Evolutionary conservation across 2,797 vertebrate genomes (phyloP).

Genomic region (Cyprinella venusta): DNA sequence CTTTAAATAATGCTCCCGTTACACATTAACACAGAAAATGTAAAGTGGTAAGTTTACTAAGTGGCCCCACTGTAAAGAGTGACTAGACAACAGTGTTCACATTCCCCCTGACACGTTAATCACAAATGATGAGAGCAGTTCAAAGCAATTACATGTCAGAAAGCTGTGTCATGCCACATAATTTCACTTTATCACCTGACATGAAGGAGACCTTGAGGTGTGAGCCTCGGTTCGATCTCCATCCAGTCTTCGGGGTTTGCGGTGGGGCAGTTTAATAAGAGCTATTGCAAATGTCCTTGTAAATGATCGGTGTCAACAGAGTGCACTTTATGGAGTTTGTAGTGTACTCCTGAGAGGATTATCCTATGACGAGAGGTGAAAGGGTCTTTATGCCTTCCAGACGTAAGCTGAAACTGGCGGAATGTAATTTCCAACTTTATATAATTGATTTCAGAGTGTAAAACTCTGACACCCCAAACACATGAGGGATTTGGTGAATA

Average conservation of each 20-base stretch:
- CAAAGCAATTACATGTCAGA: constrained; percentile 76
- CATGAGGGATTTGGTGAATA: constrained; percentile 39
- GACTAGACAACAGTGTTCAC: constrained; percentile 5
- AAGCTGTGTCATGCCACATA: constrained; percentile 73
- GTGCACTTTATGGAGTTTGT: constrained; percentile 45
- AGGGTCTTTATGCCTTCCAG: constrained; percentile 38
- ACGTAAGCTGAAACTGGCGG: constrained; percentile 42
- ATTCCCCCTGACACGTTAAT: constrained; percentile 51
- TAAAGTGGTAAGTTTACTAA: constrained; percentile 6
- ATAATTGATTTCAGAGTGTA: constrained; percentile 58
- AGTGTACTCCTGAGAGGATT: constrained; percentile 22
- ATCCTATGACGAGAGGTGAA: constrained; percentile 33
- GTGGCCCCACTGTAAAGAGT: constrained; percentile 11
- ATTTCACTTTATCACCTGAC: constrained; percentile 72
- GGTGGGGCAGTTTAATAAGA: constrained; percentile 66
- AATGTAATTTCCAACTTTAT: constrained; percentile 67
- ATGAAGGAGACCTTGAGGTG: constrained; percentile 77
- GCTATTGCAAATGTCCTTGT: constrained; percentile 69
- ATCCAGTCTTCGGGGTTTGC: constrained; percentile 49
- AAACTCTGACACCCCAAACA: constrained; percentile 24
- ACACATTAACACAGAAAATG: not conserved
- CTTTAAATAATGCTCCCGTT: not conserved
- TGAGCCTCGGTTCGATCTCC: constrained; percentile 14
- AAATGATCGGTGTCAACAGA: constrained; percentile 66
- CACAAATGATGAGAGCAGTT: constrained; percentile 67